Percentiles rank a stretch among this genome's conserved stretches.
Evolutionary conservation across 2,113 vertebrate species (phyloP).

Genomic region (Columba livia): DNA sequence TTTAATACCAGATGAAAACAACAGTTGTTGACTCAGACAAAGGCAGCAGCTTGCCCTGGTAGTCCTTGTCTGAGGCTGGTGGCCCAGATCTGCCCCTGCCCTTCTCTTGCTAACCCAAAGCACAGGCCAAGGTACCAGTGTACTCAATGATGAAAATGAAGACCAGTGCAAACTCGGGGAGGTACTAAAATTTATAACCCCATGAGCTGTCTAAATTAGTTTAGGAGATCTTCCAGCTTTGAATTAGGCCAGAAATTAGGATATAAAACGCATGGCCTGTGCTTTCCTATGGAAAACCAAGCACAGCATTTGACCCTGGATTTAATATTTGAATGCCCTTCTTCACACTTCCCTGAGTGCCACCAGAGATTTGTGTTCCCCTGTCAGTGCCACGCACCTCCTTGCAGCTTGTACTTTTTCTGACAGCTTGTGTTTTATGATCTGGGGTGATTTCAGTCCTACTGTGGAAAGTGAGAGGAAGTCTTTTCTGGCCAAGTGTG

Average conservation of each 20-base stretch:
- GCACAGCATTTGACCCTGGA: rapidly evolving
- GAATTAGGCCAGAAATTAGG: neutral
- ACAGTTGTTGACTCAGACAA: neutral
- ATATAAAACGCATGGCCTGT: neutral
- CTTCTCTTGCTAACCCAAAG: neutral
- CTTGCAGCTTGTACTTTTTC: neutral
- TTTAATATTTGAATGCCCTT: neutral
- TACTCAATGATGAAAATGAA: rapidly evolving
- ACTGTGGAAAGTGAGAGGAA: neutral
- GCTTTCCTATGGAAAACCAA: neutral
- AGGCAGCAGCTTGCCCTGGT: neutral
- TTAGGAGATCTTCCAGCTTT: neutral
- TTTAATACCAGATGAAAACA: neutral
- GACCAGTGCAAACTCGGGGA: neutral
- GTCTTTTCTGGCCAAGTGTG: neutral
- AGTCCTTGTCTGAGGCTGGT: too few species aligned
- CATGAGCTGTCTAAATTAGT: neutral
- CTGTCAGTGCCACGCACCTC: neutral
- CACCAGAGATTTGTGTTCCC: neutral
- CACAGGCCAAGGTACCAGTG: rapidly evolving
- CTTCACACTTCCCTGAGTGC: neutral
- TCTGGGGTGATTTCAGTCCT: neutral
- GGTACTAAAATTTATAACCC: neutral
- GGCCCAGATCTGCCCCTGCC: neutral
- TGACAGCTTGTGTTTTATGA: neutral